These are phyloP conservation scores for Clarias laeviceps DNA, from an alignment of 2,797 vertebrate species.

Conservation along the genomic window DNA sequence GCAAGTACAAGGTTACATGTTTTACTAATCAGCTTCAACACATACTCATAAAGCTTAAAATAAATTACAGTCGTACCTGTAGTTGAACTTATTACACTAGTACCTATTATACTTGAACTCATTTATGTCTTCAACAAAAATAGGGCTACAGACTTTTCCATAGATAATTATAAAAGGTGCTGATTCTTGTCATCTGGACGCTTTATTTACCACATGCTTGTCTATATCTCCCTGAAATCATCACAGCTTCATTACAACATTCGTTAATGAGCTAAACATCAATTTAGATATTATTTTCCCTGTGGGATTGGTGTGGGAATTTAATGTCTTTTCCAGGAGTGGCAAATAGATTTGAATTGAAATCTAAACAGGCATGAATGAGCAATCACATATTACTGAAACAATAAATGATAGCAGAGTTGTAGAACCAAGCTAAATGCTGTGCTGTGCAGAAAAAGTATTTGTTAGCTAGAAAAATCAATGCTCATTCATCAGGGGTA, in stretches of 20 bases:
- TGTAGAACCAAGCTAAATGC: not conserved
- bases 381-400: not conserved
- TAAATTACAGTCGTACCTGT: conserved; percentile 9
- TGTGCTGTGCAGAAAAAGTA: not conserved
- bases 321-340: not conserved
- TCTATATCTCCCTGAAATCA: not conserved
- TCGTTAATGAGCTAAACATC: not conserved
- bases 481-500: not conserved
- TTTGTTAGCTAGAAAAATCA: not conserved
- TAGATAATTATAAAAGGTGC: conserved; percentile 25
- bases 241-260: not conserved
- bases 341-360: not conserved
- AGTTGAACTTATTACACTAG: conserved; percentile 2
- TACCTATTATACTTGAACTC: conserved; percentile 20
- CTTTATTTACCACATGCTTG: not conserved
- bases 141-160: conserved; percentile 27
- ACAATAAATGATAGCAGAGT: not conserved
- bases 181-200: conserved; percentile 24
- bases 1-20: conserved; percentile 21
- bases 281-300: rapidly evolving
- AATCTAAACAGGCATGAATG: not conserved
- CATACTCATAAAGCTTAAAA: conserved; percentile 2
- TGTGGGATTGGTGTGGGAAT: not conserved
- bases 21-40: conserved; percentile 6
- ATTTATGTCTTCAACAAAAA: conserved; percentile 21